Evolutionary conservation across 2,797 vertebrate genomes (phyloP), one percentile per base, ranked within the genome.

Genomic region (Acipenser ruthenus): DNA sequence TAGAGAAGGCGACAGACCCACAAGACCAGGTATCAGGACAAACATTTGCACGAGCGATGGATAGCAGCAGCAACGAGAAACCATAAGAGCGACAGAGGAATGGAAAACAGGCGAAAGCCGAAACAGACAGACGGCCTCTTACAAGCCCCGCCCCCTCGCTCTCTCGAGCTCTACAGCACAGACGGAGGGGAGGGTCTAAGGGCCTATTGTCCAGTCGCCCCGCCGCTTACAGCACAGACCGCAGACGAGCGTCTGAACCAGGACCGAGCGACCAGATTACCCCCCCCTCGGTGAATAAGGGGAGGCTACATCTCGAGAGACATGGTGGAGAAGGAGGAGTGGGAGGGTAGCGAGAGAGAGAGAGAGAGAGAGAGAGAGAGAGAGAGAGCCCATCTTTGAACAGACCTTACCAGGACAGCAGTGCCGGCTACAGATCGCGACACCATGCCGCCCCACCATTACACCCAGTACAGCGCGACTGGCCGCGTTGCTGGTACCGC

Each of bases 201-300:
- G 82, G 80, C 93, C 87, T 79, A 85, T 87, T 80, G 75, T 86
- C 71, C 74, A 84, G 92, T 83, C 75, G 83, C 91, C 80, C 85
- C 87, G 95, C 95, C 96, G 92, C 96, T 99, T 98, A 99, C 93
- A 94, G 92, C 85, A 86, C 79, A 79, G 92, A 91, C 89, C 89
- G 82, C 85, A 83, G 85, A 77, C 55, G 48, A 86, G 86, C 85
- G 86, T 90, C 88, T 80, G 76, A 77, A 76, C 83, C 75, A 6
- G 87, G 90, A 79, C 89, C 82, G 83, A 79, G 86, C 77, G 67
- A 73, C 81, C 69, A 65, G 50, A 75, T 70, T 73, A 62, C 63
- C 71, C 5, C 75, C 75, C 6, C 65, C 23, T 4, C 52, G 77
- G 70, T 12, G 69, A 9, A 63, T 64, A 23, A 66, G 12, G 12